Base-by-base conservation (phyloP, 2,888 invertebrate genomes). In the Dorcus hopei region DNA sequence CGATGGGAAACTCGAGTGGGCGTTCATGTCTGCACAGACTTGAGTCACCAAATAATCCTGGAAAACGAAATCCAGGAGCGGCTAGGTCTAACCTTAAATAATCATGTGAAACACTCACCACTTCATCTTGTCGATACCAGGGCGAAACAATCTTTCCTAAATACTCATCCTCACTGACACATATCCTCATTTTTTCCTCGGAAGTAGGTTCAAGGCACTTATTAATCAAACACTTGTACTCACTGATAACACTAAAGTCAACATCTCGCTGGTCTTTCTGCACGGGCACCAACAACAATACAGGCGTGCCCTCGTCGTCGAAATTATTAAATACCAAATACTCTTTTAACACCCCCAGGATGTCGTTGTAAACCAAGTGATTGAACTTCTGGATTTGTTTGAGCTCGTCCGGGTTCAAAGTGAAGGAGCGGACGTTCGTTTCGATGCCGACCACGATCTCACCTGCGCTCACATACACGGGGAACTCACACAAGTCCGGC, bases 131-230 rank as follows among this genome's bases (percentile, higher is more conserved):
- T 66, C 88, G 81, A 75, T 97, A 97, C 86, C 91, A 94, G 0
- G 97, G 96, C 59, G 88, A 86, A 1, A 98, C 90, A 0, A 98
- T 87, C 45, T 85, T 84, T 66, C 89, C 82, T 33, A 86, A 79
- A 74, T 89, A 94, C 16, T 82, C 82, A 40, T 86, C 83, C 8
- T 80, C 76, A 0, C 79, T 79, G 8, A 91, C 86, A 0, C 72
- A 61, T 49, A 86, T 74, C 0, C 76, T 72, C 26, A 74, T 71
- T 48, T 84, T 80, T 65, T 87, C 84, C 57, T 80, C 78, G 45
- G 78, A 72, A 0, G 80, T 74, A 0, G 83, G 81, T 14, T 76
- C 72, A 0, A 68, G 66, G 0, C 80, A 68, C 2, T 78, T 75
- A 6, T 76, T 76, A 38, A 87, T 72, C 1, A 76, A 58, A 11